Percentiles rank a stretch among this genome's conserved stretches.
These are phyloP conservation scores for Reticulitermes speratus DNA, from an alignment of 1,140 invertebrate genomes.

Conservation along the genomic window DNA sequence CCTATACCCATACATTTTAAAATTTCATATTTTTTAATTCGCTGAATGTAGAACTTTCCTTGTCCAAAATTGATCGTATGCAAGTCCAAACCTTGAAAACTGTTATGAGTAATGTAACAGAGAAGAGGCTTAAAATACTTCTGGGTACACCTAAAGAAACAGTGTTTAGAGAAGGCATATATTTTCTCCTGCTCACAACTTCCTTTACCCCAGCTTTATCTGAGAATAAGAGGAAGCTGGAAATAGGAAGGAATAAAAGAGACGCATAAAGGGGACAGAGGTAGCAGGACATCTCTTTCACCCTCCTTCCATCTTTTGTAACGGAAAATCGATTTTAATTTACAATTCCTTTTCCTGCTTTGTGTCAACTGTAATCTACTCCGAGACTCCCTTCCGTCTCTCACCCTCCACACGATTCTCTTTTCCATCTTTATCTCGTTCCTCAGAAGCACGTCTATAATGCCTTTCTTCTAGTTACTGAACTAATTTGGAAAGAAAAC, in stretches of 20 bases:
- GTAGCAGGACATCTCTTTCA: neutral
- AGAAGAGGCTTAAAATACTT: neutral
- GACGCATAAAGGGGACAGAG: conserved; percentile 3
- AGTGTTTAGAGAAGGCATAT: neutral
- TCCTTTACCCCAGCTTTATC: conserved; percentile 3
- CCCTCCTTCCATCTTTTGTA: conserved; percentile 28
- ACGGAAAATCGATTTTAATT: conserved; percentile 35
- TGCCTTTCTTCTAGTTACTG: conserved; percentile 33
- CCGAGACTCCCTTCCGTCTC: conserved; percentile 9
- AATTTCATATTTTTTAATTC: too few species aligned
- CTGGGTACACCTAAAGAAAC: neutral
- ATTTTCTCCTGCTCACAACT: neutral
- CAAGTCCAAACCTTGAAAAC: neutral
- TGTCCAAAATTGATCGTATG: neutral
- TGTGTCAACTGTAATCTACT: conserved; percentile 36
- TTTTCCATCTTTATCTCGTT: conserved; percentile 27
- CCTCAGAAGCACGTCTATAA: conserved; percentile 30
- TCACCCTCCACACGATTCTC: conserved; percentile 9
- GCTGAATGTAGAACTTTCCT: too few species aligned
- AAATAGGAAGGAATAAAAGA: conserved; percentile 25
- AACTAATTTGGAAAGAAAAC: conserved; percentile 36
- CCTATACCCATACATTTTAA: too few species aligned
- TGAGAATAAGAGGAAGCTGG: neutral
- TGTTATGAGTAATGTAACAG: neutral
- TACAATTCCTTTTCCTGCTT: conserved; percentile 35